These are phyloP conservation scores for Parascotia fuliginaria DNA, from an alignment of 2,888 invertebrate species.

Conservation along the genomic window DNA sequence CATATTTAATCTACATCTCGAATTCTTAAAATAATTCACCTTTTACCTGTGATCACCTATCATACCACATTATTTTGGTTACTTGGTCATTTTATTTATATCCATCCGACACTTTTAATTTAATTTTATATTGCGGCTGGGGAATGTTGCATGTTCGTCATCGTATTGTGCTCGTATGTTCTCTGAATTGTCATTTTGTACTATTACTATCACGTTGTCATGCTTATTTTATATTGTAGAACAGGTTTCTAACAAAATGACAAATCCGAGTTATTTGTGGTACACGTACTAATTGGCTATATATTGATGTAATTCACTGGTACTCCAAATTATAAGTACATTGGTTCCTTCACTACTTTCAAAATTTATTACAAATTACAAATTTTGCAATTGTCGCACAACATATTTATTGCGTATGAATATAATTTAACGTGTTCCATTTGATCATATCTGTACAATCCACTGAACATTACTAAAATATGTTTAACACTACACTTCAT, in stretches of 20 bases:
- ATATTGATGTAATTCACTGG: constrained; percentile 43
- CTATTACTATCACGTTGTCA: constrained; percentile 11
- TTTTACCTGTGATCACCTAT: constrained; percentile 72
- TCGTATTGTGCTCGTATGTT: constrained; percentile 55
- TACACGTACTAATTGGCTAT: constrained; percentile 57
- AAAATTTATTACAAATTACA: constrained; percentile 29
- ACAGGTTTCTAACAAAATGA: constrained; percentile 38
- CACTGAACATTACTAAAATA: constrained; percentile 15
- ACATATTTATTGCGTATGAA: constrained; percentile 25
- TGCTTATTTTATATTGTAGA: constrained; percentile 3
- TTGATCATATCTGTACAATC: constrained; percentile 13
- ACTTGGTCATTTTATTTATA: constrained; percentile 62
- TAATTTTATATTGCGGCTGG: constrained; percentile 81
- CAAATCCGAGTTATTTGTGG: constrained; percentile 47
- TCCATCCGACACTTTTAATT: constrained; percentile 81
- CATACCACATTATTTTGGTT: constrained; percentile 66
- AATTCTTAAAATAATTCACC: constrained; percentile 58
- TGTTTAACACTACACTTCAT: constrained; percentile 8
- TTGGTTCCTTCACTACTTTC: constrained; percentile 47
- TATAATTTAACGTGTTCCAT: constrained; percentile 22
- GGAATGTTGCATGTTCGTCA: constrained; percentile 81
- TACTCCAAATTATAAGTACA: constrained; percentile 47
- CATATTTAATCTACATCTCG: constrained; percentile 40
- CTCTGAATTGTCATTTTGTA: constrained; percentile 59
- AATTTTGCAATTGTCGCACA: constrained; percentile 29